A percentile compares a stretch with the other conserved stretches of the same genome.
These are phyloP conservation scores for Ctenomys sociabilis DNA, from an alignment of 2,113 vertebrate genomes.

Conservation along the genomic window DNA sequence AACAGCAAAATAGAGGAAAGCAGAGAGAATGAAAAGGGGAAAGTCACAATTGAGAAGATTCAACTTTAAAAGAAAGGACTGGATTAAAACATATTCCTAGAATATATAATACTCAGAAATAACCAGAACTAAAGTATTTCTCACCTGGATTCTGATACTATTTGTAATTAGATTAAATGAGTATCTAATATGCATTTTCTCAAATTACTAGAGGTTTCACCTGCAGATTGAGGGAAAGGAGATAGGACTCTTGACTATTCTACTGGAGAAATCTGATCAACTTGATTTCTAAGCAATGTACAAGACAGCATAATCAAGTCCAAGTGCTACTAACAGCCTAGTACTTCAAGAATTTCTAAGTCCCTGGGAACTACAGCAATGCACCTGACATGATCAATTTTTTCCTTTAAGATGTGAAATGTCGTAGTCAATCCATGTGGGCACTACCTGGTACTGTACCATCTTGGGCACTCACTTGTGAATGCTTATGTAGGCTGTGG, in stretches of 20 bases:
- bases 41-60: background rate
- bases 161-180: background rate
- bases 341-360: background rate
- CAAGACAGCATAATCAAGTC: background rate
- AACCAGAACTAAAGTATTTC: background rate
- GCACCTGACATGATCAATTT: background rate
- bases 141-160: background rate
- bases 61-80: background rate
- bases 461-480: slow-evolving; percentile 92
- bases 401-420: background rate
- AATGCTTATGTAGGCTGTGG: slow-evolving; percentile 98
- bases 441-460: background rate
- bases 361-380: background rate
- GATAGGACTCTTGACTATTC: background rate
- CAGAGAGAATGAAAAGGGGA: background rate
- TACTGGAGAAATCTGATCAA: background rate
- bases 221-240: background rate
- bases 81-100: background rate
- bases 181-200: background rate
- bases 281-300: background rate
- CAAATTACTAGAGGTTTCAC: background rate
- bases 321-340: background rate
- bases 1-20: background rate
- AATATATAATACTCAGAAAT: background rate
- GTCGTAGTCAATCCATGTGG: fast-evolving